Base-by-base conservation (phyloP, 2,888 invertebrate genomes). In the Synanthedon vespiformis region DNA sequence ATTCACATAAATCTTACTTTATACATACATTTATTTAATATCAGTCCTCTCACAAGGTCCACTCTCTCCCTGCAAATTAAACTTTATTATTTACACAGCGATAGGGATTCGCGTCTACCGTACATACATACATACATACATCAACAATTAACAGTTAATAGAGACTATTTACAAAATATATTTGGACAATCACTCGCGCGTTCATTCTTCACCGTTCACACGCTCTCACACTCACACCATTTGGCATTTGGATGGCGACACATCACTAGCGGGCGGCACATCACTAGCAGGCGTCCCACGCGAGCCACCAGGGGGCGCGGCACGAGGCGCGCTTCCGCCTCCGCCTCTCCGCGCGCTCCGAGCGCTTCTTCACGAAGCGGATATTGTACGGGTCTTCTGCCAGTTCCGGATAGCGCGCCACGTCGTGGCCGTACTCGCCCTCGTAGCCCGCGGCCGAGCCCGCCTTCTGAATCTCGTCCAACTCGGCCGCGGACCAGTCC, bases 371-470 rank as follows among this genome's bases (percentile, higher is more conserved):
- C 48, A 94, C 90, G 75, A 97, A 96, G 70, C 94, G 92, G 57
- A 98, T 92, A 85, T 98, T 98, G 88, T 95, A 96, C 6, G 97
- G 97, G 88, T 98, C 98, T 83, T 98, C 98, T 52, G 97, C 95
- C 52, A 98, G 89, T 76, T 97, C 96, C 0, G 97, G 97, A 85
- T 96, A 97, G 56, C 92, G 88, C 64, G 93, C 92, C 40, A 96
- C 94, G 73, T 96, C 95, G 80, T 97, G 96, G 62, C 95, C 93
- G 85, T 96, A 97, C 71, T 96, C 95, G 55, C 95, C 95, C 68
- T 96, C 95, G 83, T 96, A 97, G 64, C 93, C 94, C 41, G 93
- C 90, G 54, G 94, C 94, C 66, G 92, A 92, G 54, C 96, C 96
- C 55, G 91, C 89, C 74, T 95, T 95, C 61, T 93, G 88, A 58